Evolutionary conservation across 1,140 invertebrate genomes (phyloP), one percentile per base, ranked within the genome.

Genomic region (Triops longicaudatus): DNA sequence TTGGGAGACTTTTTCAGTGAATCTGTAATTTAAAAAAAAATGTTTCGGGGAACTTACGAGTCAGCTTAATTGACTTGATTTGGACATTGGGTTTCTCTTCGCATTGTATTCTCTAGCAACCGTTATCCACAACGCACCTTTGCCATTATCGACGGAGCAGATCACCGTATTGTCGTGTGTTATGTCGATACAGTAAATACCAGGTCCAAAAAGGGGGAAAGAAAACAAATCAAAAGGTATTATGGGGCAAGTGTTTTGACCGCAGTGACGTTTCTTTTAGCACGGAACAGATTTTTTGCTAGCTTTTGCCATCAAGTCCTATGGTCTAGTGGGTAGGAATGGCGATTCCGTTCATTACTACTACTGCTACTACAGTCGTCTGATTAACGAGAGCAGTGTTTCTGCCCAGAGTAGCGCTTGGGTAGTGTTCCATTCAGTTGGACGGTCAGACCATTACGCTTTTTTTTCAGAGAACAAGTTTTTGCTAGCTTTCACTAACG

Each of bases 311-410:
- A n/a, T 22, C 17, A 63, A 5, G 6, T 17, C 9, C 6, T 63
- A 63, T 9, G 14, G 10, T 63, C 0, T 63, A 6, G 50, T 63
- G 10, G 14, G 22, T 6, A n/a, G 50, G 50, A 63, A 22, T 63
- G 50, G 14, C 1, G n/a, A 63, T 63, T 63, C n/a, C 17, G 14
- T 63, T 37, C 31, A 37, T 7, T 37, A 37, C 31, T 37, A 37
- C 31, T 37, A 37, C 31, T 7, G 31, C 31, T 17, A 22, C 50
- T 63, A 63, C 50, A 5, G n/a, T 17, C 9, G 22, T 17, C 50
- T 63, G 50, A 63, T 63, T 63, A 63, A 63, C n/a, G 50, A 63
- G 50, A 63, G 50, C 50, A 63, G 14, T 63, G 14, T 63, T 63
- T 63, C 17, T 0, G 50, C 17, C 50, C 50, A 22, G 50, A 12